These are phyloP conservation scores for Lepidocolaptes lacrymiger DNA, from an alignment of 2,797 vertebrate genomes.

Conservation along the genomic window DNA sequence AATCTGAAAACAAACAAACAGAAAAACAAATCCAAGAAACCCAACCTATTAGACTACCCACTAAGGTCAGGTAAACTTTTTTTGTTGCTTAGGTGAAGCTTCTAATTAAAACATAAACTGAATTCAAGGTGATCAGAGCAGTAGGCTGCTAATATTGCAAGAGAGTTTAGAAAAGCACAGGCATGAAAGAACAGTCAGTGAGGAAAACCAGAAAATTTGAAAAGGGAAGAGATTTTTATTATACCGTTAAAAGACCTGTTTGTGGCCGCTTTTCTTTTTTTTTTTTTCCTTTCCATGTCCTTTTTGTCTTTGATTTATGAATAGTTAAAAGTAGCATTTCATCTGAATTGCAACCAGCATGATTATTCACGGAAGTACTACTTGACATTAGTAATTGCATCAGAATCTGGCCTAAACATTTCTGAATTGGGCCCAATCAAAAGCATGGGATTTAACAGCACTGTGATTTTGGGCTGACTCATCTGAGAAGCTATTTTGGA, in stretches of 20 bases:
- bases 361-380: slow-evolving; percentile 23
- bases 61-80: not conserved
- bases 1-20: not conserved
- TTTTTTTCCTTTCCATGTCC: not conserved
- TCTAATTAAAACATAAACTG: not conserved
- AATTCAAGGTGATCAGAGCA: not conserved
- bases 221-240: not conserved
- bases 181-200: not conserved
- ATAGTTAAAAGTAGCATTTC: slow-evolving; percentile 31
- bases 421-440: slow-evolving; percentile 52
- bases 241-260: not conserved
- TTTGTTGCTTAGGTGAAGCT: not conserved
- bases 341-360: slow-evolving; percentile 9
- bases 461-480: slow-evolving; percentile 62
- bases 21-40: not conserved
- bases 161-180: not conserved
- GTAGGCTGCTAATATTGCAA: not conserved
- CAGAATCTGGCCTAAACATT: slow-evolving; percentile 59
- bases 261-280: not conserved
- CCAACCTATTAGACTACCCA: not conserved
- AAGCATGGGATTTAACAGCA: slow-evolving; percentile 39
- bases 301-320: not conserved
- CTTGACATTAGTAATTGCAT: slow-evolving; percentile 61
- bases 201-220: not conserved
- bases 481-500: slow-evolving; percentile 57